Base-by-base conservation (phyloP, 2,797 vertebrate species). In the Uromys caudimaculatus region DNA sequence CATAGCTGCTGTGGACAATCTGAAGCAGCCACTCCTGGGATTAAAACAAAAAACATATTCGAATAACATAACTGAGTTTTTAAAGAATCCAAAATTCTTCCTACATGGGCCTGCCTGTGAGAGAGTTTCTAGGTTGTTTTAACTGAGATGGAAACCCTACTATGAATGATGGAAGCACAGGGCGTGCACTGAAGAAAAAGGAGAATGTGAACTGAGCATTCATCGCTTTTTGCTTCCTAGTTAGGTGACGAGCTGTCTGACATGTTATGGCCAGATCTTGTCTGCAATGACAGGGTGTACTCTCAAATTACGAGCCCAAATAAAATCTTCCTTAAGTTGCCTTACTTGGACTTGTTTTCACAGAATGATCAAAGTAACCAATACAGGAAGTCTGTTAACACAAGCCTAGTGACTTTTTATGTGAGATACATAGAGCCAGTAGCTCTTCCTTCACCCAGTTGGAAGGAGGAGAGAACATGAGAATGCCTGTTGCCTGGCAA, bases 401-500 rank as follows among this genome's bases (percentile, higher is more conserved):
- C 54, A 64, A 94, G 27, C 41, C 88, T 54, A 52, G 10, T 41
- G 35, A 92, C 14, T 10, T 92, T 16, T 8, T 82, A 27, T 14
- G 2, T 91, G 62, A 87, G 27, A 64, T 32, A 8, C 41, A 27
- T 78, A 11, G n/a, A 94, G 92, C 44, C 67, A 82, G 58, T 52
- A 87, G 29, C 29, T 75, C 50, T 44, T 73, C 27, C 62, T 23
- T 86, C 38, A 88, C 29, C 50, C 27, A 50, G 21, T 82, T 95
- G 19, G 47, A 91, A 95, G 78, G 38, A 71, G 89, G 76, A 86
- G 41, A 64, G 2, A 58, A 90, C 5, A 88, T 41, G 32, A 41
- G 76, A 56, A 35, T 71, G 62, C 91, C 89, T 78, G 75, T 35
- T 92, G 60, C 54, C 60, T 86, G 85, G 38, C 79, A 79, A 95